These are phyloP conservation scores for Vanessa cardui DNA, from an alignment of 2,888 invertebrate species.

Conservation along the genomic window DNA sequence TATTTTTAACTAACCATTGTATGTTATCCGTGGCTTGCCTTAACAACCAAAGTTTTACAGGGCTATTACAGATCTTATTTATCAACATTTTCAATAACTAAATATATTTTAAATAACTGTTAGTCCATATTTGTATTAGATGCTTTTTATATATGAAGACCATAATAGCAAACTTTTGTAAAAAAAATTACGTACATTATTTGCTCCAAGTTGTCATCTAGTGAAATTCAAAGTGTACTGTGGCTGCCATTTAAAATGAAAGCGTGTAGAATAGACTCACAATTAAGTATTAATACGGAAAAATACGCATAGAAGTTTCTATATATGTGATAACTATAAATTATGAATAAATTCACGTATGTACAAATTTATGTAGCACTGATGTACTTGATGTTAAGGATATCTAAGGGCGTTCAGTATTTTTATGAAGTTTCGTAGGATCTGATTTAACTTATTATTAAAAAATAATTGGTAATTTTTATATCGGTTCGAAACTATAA, in stretches of 20 bases:
- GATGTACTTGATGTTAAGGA: conserved; percentile 46
- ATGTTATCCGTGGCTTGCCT: conserved; percentile 36
- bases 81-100: conserved; percentile 29
- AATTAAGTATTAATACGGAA: conserved; percentile 40
- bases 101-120: conserved; percentile 34
- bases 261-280: conserved; percentile 28
- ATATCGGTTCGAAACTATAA: no score
- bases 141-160: conserved; percentile 1
- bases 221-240: conserved; percentile 24
- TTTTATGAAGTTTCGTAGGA: conserved; percentile 37
- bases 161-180: conserved; percentile 13
- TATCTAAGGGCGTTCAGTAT: conserved; percentile 32
- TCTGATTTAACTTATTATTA: conserved; percentile 27
- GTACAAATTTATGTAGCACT: conserved; percentile 58
- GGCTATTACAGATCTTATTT: conserved; percentile 32
- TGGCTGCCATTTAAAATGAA: conserved; percentile 41
- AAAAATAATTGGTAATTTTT: background rate
- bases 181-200: conserved; percentile 12
- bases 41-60: conserved; percentile 38
- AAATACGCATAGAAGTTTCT: conserved; percentile 50
- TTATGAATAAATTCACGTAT: conserved; percentile 53
- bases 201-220: conserved; percentile 16
- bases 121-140: conserved; percentile 18
- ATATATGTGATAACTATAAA: conserved; percentile 56
- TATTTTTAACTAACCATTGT: conserved; percentile 28